These are phyloP conservation scores for Agrypnia vestita DNA, from an alignment of 1,140 invertebrate genomes.

Conservation along the genomic window DNA sequence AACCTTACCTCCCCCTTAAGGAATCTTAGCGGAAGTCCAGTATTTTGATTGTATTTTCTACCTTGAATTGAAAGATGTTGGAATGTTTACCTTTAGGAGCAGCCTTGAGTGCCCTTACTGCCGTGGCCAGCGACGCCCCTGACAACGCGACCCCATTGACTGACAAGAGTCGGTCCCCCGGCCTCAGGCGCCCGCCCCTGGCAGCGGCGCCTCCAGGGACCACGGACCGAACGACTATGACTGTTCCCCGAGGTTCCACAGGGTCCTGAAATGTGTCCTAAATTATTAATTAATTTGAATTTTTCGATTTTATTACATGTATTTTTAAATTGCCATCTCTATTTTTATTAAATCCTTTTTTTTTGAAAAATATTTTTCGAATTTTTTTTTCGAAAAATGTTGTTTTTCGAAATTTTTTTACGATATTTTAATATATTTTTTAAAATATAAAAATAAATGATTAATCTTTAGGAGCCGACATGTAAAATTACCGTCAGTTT, in stretches of 20 bases:
- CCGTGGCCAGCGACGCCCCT: slow-evolving; percentile 84
- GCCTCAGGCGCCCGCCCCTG: slow-evolving; percentile 85
- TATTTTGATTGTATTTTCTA: not conserved
- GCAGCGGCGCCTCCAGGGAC: slow-evolving; percentile 90
- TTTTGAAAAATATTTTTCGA: no score
- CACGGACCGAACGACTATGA: slow-evolving; percentile 91
- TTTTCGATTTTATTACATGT: no score
- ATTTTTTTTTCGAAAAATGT: no score
- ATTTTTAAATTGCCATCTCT: no score
- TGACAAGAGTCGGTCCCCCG: slow-evolving; percentile 88
- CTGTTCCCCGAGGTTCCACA: slow-evolving; percentile 84
- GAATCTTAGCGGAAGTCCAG: not conserved
- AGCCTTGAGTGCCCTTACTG: slow-evolving; percentile 86
- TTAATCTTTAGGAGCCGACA: no score
- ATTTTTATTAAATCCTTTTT: no score
- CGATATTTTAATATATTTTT: no score
- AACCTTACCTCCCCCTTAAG: not conserved
- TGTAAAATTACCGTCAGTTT: no score
- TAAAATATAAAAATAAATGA: no score
- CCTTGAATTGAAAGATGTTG: not conserved
- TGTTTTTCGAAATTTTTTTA: no score
- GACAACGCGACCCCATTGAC: slow-evolving; percentile 88
- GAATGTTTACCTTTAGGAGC: slow-evolving; percentile 79
- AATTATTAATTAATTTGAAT: not conserved
- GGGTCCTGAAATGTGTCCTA: slow-evolving; percentile 77